Percentiles rank a stretch among this genome's conserved stretches.
These are phyloP conservation scores for Sakesphorus luctuosus DNA, from an alignment of 2,113 vertebrate genomes.

Conservation along the genomic window DNA sequence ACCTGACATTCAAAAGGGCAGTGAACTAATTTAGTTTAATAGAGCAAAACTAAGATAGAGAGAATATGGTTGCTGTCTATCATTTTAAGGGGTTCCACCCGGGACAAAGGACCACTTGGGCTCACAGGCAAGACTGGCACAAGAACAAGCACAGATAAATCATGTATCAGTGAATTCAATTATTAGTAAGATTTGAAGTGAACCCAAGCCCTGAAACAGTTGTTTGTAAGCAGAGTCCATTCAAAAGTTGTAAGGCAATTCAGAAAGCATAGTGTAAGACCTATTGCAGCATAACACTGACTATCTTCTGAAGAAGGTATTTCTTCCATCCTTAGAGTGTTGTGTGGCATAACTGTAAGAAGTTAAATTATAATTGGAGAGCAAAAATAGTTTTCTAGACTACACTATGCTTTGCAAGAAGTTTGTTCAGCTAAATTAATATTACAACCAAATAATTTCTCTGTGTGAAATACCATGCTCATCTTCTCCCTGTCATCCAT, in stretches of 20 bases:
- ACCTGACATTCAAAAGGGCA: not conserved
- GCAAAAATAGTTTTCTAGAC: not conserved
- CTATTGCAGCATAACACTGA: not conserved
- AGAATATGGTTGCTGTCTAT: not conserved
- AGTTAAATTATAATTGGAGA: not conserved
- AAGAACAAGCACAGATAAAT: not conserved
- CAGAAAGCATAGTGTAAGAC: not conserved
- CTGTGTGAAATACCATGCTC: not conserved
- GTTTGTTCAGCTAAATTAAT: not conserved
- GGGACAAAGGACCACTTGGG: not conserved
- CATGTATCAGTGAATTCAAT: not conserved
- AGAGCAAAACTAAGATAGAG: not conserved
- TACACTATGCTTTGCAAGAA: not conserved
- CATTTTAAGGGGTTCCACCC: not conserved
- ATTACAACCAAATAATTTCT: not conserved
- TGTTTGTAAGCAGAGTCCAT: not conserved
- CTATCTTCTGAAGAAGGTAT: not conserved
- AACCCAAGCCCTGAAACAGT: not conserved
- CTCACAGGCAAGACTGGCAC: not conserved
- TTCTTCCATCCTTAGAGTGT: not conserved
- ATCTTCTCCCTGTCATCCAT: constrained; percentile 91
- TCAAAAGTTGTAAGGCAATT: not conserved
- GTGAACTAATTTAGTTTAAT: not conserved
- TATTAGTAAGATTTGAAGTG: not conserved
- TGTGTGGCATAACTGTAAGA: not conserved